Percentiles rank a stretch among this genome's conserved stretches.
phyloP scores from a whole-genome alignment of 2,888 invertebrate genomes.

The Apodemia duryi region DNA sequence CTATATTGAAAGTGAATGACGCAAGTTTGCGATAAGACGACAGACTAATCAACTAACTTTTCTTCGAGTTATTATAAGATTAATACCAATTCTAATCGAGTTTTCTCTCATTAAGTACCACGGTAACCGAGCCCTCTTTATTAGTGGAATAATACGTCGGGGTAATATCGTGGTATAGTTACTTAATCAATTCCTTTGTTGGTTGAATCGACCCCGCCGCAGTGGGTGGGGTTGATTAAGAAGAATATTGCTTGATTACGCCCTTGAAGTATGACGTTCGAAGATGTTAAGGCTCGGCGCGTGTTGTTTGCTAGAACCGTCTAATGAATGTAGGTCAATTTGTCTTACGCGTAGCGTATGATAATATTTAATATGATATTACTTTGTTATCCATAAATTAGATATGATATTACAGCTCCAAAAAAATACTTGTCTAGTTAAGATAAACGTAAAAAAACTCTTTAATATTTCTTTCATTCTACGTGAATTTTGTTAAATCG shows the following conservation, averaged over 20 bases:
- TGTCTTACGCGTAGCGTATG: slow-evolving; percentile 5
- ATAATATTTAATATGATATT: slow-evolving; percentile 12
- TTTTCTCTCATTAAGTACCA: slow-evolving; percentile 77
- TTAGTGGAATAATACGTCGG: slow-evolving; percentile 74
- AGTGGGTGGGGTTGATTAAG: slow-evolving; percentile 77
- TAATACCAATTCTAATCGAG: slow-evolving; percentile 78
- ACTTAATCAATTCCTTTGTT: slow-evolving; percentile 79
- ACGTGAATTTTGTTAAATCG: too few species aligned
- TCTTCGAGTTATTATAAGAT: slow-evolving; percentile 65
- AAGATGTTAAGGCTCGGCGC: slow-evolving; percentile 39
- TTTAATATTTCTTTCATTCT: too few species aligned
- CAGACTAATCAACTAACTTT: slow-evolving; percentile 59
- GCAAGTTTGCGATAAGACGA: slow-evolving; percentile 19
- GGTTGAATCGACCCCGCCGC: slow-evolving; percentile 71
- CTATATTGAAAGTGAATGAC: not conserved
- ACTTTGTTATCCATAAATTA: slow-evolving; percentile 14
- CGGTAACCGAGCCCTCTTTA: slow-evolving; percentile 76
- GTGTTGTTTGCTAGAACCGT: slow-evolving; percentile 37
- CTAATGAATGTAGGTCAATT: slow-evolving; percentile 22
- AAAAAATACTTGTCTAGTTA: not conserved
- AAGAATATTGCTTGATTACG: slow-evolving; percentile 79
- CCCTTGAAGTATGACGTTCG: slow-evolving; percentile 64
- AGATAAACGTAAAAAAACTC: too few species aligned
- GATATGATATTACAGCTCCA: slow-evolving; percentile 31
- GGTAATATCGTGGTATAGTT: slow-evolving; percentile 77